Conservation (phyloP, 1,140 invertebrate genomes). For the Trinorchestia longiramus region DNA sequence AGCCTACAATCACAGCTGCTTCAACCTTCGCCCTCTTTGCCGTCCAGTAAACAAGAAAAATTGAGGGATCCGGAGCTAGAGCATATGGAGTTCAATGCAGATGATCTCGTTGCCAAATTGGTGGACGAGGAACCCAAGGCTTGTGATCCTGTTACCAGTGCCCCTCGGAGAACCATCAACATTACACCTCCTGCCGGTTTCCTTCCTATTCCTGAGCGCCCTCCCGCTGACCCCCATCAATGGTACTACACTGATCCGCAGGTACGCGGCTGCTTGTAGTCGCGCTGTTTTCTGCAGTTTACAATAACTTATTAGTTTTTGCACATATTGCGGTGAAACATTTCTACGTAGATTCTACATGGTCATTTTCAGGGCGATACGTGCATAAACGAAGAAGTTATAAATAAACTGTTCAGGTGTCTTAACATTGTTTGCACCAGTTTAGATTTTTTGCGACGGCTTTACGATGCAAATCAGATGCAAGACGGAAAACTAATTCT, state of each 20-base stretch:
- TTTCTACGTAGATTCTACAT: too few species aligned
- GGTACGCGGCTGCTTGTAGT: slow-evolving; percentile 50
- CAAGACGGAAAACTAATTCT: too few species aligned
- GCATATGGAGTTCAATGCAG: slow-evolving; percentile 78
- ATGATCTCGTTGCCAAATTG: slow-evolving; percentile 81
- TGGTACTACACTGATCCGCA: slow-evolving; percentile 68
- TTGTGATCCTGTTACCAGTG: slow-evolving; percentile 46
- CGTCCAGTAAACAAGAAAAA: slow-evolving; percentile 50
- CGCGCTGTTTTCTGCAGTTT: too few species aligned
- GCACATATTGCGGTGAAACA: too few species aligned
- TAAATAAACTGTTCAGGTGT: too few species aligned
- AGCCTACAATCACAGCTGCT: neutral
- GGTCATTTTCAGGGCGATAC: too few species aligned
- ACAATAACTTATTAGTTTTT: too few species aligned
- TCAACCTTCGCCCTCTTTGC: neutral
- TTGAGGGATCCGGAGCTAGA: slow-evolving; percentile 68
- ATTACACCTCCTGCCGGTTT: slow-evolving; percentile 51
- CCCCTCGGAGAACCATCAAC: slow-evolving; percentile 51
- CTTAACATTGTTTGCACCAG: too few species aligned
- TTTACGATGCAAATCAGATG: too few species aligned
- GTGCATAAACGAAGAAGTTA: too few species aligned
- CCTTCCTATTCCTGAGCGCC: slow-evolving; percentile 10
- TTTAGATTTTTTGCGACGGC: too few species aligned
- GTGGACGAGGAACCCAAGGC: slow-evolving; percentile 76
- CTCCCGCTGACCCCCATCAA: slow-evolving; percentile 67